phyloP scores from a whole-genome alignment of 2,888 invertebrate genomes.

The Rhopalosiphum nymphaeae region DNA sequence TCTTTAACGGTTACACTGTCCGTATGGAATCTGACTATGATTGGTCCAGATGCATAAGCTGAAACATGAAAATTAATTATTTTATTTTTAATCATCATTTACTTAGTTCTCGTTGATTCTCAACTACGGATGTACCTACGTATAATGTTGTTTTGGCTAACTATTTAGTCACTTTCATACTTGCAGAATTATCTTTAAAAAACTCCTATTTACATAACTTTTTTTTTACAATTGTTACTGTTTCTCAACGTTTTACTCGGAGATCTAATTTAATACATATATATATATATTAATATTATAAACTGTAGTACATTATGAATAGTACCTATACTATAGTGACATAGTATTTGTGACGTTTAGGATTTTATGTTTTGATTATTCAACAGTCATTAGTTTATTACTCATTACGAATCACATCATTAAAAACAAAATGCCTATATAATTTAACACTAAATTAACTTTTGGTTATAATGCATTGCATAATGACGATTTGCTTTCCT shows the following conservation, averaged over 20 bases:
- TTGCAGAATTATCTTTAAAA: background rate
- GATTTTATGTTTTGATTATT: background rate
- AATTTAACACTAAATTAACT: constrained; percentile 2
- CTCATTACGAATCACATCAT: background rate
- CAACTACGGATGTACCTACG: background rate
- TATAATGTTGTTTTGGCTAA: background rate
- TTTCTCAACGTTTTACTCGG: background rate
- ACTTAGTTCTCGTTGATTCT: background rate
- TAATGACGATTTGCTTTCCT: background rate
- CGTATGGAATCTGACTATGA: constrained; percentile 64
- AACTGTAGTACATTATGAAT: background rate
- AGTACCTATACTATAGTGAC: background rate
- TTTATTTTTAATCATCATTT: background rate
- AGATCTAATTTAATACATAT: background rate
- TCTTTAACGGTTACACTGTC: constrained; percentile 63
- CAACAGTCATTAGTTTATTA: background rate
- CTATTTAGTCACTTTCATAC: background rate
- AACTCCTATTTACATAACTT: background rate
- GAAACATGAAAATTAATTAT: constrained; percentile 23
- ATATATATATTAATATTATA: background rate
- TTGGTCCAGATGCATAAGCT: constrained; percentile 66
- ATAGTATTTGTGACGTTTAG: background rate
- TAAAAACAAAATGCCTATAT: background rate
- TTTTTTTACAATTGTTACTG: background rate
- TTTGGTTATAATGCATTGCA: background rate